phyloP scores from a whole-genome alignment of 2,113 vertebrate species.

The Campylomormyrus tamandua region DNA sequence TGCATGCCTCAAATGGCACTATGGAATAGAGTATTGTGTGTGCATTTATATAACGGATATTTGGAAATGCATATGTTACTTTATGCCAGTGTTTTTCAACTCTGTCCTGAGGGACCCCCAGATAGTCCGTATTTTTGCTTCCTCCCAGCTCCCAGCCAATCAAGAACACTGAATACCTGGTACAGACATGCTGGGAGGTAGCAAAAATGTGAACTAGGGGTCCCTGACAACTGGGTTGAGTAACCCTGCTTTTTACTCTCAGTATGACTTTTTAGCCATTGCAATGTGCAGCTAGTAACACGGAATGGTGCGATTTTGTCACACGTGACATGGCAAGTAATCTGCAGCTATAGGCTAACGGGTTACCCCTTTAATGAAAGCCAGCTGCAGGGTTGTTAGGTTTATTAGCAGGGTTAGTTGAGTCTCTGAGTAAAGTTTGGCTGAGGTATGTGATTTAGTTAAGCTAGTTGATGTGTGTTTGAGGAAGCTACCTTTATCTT shows the following conservation, averaged over 20 bases:
- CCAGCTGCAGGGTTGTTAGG: neutral
- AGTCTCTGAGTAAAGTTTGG: neutral
- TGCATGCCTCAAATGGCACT: neutral
- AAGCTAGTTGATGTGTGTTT: neutral
- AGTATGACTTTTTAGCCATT: neutral
- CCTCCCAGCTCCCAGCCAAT: neutral
- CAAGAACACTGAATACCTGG: neutral
- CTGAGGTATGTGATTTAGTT: neutral
- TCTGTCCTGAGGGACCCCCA: neutral
- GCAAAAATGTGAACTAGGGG: neutral
- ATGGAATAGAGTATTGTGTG: neutral
- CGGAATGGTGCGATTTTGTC: neutral
- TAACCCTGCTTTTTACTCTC: neutral
- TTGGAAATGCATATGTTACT: neutral
- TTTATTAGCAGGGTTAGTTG: neutral
- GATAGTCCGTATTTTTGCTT: neutral
- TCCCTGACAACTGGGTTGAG: neutral
- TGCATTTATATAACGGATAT: neutral
- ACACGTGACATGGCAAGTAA: neutral
- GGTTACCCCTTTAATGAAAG: neutral
- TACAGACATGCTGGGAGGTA: neutral
- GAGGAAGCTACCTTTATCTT: neutral
- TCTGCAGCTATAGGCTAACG: neutral
- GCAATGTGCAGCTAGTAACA: neutral
- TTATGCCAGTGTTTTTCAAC: neutral